Evolutionary conservation across 2,113 vertebrate species (phyloP), one percentile per base, ranked within the genome.

Genomic region (Ptychochromis oligacanthus): DNA sequence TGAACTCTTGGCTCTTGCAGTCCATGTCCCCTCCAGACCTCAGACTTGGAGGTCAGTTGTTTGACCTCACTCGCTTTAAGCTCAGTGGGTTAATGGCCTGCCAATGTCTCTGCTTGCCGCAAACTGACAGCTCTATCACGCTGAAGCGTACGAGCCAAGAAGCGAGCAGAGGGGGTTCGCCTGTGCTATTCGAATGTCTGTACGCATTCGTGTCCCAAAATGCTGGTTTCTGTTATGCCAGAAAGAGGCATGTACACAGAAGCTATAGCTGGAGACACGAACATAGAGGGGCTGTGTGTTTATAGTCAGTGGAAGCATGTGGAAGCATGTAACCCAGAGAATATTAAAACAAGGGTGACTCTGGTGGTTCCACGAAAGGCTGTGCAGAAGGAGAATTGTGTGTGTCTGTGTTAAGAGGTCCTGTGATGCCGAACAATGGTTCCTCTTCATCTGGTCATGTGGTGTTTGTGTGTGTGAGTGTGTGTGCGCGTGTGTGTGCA

Each of bases 371-470:
- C 87, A 82, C 86, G 31, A 87, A 90, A 77, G 77, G 79, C 82
- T 78, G 10, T 40, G 91, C 83, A 93, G 67, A 91, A 86, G 77
- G 84, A 89, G 92, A 89, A 87, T 88, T 86, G 90, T 93, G 86
- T 90, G 88, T 89, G 89, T 89, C 75, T 91, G 91, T 92, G 87
- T 85, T 87, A 80, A 93, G 83, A 93, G 91, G 91, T 93, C 94
- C 92, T 95, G 92, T 95, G 93, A 94, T 93, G 85, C 88, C 9
- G 70, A 92, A 95, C 93, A 95, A 95, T 93, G 92, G 89, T 91
- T 95, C 90, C 93, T 94, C 94, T 95, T 95, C 92, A 95, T 94
- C 90, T 94, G 86, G 91, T 94, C 94, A 95, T 94, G 94, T 94
- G 94, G 79, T 87, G 83, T 80, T 58, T 76, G 79, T 87, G 78